A percentile compares a stretch with the other conserved stretches of the same genome.
Evolutionary conservation across 1,140 invertebrate species (phyloP).

Genomic region (Heliconius hewitsoni): DNA sequence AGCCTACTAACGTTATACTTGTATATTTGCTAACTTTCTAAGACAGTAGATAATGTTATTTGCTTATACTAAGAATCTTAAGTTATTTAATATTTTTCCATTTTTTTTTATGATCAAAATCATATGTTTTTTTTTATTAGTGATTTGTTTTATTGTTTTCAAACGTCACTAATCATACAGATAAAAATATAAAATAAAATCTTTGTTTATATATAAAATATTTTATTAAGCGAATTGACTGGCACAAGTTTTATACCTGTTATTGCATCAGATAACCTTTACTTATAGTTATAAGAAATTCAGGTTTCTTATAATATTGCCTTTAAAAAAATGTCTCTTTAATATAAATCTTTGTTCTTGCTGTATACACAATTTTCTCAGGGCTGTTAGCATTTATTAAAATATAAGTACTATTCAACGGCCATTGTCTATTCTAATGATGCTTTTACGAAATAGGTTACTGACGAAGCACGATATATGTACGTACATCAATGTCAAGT

Average conservation of each 20-base stretch:
- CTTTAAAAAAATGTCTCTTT: neutral
- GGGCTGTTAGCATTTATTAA: slow-evolving; percentile 1
- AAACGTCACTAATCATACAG: neutral
- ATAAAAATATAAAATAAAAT: neutral
- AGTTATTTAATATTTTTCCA: neutral
- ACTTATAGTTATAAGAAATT: slow-evolving; percentile 8
- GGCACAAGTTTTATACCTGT: neutral
- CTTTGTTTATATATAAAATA: slow-evolving; percentile 2
- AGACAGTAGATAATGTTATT: neutral
- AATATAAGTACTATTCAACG: slow-evolving; percentile 3
- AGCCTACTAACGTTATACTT: slow-evolving; percentile 39
- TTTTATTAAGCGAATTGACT: neutral
- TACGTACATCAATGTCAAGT: slow-evolving; percentile 59
- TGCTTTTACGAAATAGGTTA: slow-evolving; percentile 53
- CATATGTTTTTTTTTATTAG: neutral
- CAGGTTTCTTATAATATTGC: neutral
- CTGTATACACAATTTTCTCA: neutral
- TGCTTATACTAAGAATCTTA: neutral
- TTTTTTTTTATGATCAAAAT: neutral
- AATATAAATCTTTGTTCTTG: neutral
- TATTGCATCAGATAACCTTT: slow-evolving; percentile 12
- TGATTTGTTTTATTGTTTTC: neutral
- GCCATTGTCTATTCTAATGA: slow-evolving; percentile 44
- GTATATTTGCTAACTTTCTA: slow-evolving; percentile 44
- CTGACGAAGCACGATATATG: slow-evolving; percentile 13